These are phyloP conservation scores for Aurelia aurita DNA, from an alignment of 30 jellyfish, hydroid and myxozoan species.

Conservation along the genomic window DNA sequence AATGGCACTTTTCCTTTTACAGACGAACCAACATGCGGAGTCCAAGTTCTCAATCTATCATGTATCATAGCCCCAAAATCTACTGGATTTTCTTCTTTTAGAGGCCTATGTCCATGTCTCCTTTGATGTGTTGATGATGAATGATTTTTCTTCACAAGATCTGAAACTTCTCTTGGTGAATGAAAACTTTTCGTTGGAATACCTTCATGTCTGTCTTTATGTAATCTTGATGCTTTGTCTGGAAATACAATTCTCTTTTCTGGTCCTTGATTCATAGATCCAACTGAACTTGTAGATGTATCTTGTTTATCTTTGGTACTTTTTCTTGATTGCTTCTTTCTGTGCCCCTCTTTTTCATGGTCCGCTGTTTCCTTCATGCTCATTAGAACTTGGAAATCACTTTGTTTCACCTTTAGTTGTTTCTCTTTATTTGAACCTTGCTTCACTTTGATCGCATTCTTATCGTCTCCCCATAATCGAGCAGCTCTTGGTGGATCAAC, in stretches of 20 bases:
- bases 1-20: slow-evolving; percentile 33
- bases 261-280: slow-evolving; percentile 9
- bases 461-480: slow-evolving; percentile 18
- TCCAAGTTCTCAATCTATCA: slow-evolving; percentile 27
- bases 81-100: slow-evolving; percentile 58
- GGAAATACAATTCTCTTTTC: slow-evolving; percentile 12
- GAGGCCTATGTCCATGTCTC: slow-evolving; percentile 25
- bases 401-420: slow-evolving; percentile 31
- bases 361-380: slow-evolving; percentile 9
- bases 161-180: slow-evolving; percentile 58
- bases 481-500: slow-evolving; percentile 35
- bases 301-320: slow-evolving; percentile 36
- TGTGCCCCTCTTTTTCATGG: not conserved
- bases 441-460: not conserved
- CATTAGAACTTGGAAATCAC: slow-evolving; percentile 28
- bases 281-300: slow-evolving; percentile 8
- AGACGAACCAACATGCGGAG: not conserved
- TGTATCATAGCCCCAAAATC: slow-evolving; percentile 36
- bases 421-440: not conserved
- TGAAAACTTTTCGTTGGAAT: slow-evolving; percentile 30
- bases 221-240: not conserved
- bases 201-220: not conserved
- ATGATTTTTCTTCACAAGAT: not conserved
- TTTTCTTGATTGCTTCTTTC: slow-evolving; percentile 11
- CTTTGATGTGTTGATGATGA: slow-evolving; percentile 13